Base-by-base conservation (phyloP, 2,797 vertebrate genomes). In the Ctenosaura bakeri region DNA sequence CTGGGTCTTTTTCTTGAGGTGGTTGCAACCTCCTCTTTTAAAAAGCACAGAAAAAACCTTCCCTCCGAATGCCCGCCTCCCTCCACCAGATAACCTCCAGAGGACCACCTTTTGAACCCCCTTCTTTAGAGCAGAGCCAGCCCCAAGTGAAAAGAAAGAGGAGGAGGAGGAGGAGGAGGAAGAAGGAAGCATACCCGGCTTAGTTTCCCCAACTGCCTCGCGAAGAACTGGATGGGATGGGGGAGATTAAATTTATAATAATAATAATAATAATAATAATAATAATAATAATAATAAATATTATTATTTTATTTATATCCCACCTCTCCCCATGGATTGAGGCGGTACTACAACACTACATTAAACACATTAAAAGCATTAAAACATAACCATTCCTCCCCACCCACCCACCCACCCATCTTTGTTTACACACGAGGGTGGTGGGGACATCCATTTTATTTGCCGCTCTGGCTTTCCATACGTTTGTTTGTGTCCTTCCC, bases 371-470 rank as follows among this genome's bases (percentile, higher is more conserved):
- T n/a, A n/a, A n/a, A n/a, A n/a, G n/a, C n/a, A n/a, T n/a, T n/a
- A n/a, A n/a, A n/a, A n/a, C n/a, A n/a, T n/a, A n/a, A n/a, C n/a
- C n/a, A n/a, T n/a, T n/a, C n/a, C n/a, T n/a, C n/a, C n/a, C n/a
- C n/a, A n/a, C n/a, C n/a, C n/a, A n/a, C n/a, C n/a, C n/a, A n/a
- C n/a, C n/a, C n/a, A n/a, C n/a, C n/a, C n/a, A n/a, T 90, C 92
- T 87, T 88, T 92, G 84, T 92, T 90, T 87, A 87, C 87, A 86
- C 14, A 78, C 38, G 79, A 38, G n/a, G 80, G 35, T 87, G 66
- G 29, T 35, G 12, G 76, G 66, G 88, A 87, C 90, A 90, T 86
- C 92, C 92, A 87, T 87, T 86, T 66, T 81, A 86, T 85, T 90
- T 3, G 76, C 10, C 32, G 13, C 73, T 26, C 4, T 26, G 59